These are phyloP conservation scores for Lasioglossum lativentre DNA, from an alignment of 2,888 invertebrate genomes.

Conservation along the genomic window DNA sequence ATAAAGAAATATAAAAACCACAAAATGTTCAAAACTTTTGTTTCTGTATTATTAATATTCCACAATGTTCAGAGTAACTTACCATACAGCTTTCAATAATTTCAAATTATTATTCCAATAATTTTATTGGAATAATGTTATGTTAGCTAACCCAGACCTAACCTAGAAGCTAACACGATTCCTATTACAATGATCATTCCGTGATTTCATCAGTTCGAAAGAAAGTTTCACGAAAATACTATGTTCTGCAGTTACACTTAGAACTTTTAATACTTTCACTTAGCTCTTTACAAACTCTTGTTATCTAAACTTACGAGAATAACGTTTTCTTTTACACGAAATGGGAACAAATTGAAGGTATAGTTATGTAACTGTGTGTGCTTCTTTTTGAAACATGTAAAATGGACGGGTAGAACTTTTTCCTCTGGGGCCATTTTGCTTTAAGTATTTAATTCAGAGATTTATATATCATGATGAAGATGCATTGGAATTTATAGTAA, in stretches of 20 bases:
- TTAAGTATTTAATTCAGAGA: background rate
- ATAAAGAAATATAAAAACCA: too few relatives aligned
- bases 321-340: background rate
- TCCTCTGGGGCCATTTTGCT: background rate
- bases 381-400: background rate
- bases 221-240: background rate
- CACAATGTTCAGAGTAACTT: too few relatives aligned
- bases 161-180: background rate
- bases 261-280: conserved; percentile 4
- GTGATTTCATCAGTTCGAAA: background rate
- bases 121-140: too few relatives aligned
- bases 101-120: too few relatives aligned
- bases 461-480: background rate
- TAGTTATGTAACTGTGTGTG: background rate
- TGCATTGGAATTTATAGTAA: background rate
- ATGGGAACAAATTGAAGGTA: background rate
- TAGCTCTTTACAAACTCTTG: background rate
- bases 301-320: background rate
- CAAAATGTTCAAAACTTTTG: too few relatives aligned
- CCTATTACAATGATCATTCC: background rate
- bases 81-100: too few relatives aligned
- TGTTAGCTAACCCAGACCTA: too few relatives aligned
- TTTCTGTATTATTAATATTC: too few relatives aligned
- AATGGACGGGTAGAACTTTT: background rate
- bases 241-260: background rate